Conservation (phyloP, 2,888 invertebrate species). For the Epirrita christyi region DNA sequence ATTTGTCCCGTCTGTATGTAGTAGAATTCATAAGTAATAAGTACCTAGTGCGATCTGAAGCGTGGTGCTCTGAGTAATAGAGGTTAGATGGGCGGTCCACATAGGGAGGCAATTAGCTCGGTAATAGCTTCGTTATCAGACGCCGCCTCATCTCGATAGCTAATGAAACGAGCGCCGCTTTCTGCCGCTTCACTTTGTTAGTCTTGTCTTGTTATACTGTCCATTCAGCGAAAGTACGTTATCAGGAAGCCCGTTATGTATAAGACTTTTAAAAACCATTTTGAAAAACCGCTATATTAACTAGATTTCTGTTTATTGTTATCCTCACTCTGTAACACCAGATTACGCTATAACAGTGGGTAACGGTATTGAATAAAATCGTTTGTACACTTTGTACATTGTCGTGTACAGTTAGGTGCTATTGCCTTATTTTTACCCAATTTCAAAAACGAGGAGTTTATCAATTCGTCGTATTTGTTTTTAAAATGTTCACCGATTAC, state of each 20-base stretch:
- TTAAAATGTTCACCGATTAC: too few relatives aligned
- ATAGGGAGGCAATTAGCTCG: slow-evolving; percentile 64
- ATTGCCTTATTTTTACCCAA: slow-evolving; percentile 17
- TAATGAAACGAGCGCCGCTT: slow-evolving; percentile 61
- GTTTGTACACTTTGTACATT: slow-evolving; percentile 17
- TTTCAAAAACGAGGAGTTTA: too few relatives aligned
- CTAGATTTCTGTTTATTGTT: slow-evolving; percentile 10
- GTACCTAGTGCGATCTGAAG: slow-evolving; percentile 20
- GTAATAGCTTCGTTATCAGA: slow-evolving; percentile 75
- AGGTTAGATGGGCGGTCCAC: slow-evolving; percentile 53
- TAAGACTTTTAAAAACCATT: too few relatives aligned
- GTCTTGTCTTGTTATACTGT: slow-evolving; percentile 38
- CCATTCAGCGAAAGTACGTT: slow-evolving; percentile 42
- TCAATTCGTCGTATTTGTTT: too few relatives aligned
- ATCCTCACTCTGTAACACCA: slow-evolving; percentile 21
- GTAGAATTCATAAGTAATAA: slow-evolving; percentile 42
- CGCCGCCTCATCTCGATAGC: slow-evolving; percentile 61
- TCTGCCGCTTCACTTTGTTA: slow-evolving; percentile 42
- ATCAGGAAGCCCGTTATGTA: slow-evolving; percentile 23
- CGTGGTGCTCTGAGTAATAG: slow-evolving; percentile 35
- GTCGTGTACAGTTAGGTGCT: slow-evolving; percentile 31
- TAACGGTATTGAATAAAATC: slow-evolving; percentile 32
- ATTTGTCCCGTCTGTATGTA: slow-evolving; percentile 45
- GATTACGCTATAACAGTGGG: slow-evolving; percentile 29
- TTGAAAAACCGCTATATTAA: slow-evolving; percentile 8